Percentiles rank a stretch among this genome's conserved stretches.
Evolutionary conservation across 2,113 vertebrate genomes (phyloP).

Genomic region (Chloroceryle aenea): DNA sequence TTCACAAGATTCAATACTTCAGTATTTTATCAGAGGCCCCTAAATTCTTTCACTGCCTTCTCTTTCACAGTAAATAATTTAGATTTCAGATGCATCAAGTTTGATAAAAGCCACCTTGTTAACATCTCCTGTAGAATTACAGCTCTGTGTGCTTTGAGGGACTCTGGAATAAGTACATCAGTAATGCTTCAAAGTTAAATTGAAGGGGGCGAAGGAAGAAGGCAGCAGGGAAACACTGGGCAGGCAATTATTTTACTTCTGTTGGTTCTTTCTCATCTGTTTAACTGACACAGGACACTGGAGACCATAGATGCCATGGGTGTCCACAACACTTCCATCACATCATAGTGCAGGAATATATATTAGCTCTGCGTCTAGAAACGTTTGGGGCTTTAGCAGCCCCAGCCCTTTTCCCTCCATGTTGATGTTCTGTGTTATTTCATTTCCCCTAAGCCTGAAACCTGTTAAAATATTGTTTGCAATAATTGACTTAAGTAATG

Average conservation of each 20-base stretch:
- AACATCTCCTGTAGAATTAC: background rate
- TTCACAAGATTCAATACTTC: background rate
- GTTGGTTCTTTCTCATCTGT: conserved; percentile 13
- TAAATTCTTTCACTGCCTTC: conserved; percentile 11
- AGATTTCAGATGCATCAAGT: conserved; percentile 18
- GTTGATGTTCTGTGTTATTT: background rate
- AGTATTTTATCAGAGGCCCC: conserved; percentile 28
- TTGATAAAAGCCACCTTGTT: conserved; percentile 20
- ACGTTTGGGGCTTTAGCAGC: background rate
- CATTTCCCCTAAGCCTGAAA: background rate
- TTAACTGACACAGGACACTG: background rate
- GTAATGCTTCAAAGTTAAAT: background rate
- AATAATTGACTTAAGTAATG: background rate
- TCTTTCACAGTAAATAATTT: conserved; percentile 40
- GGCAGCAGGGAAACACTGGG: background rate
- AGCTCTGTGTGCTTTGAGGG: background rate
- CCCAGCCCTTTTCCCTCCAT: background rate
- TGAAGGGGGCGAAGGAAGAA: background rate
- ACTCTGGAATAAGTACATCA: background rate
- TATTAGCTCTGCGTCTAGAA: background rate
- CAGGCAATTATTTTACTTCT: conserved; percentile 14
- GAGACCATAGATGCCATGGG: background rate
- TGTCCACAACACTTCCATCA: background rate
- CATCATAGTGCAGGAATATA: background rate
- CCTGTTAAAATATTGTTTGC: background rate